These are phyloP conservation scores for Hylaeus volcanicus DNA, from an alignment of 1,140 invertebrate genomes.

Conservation along the genomic window DNA sequence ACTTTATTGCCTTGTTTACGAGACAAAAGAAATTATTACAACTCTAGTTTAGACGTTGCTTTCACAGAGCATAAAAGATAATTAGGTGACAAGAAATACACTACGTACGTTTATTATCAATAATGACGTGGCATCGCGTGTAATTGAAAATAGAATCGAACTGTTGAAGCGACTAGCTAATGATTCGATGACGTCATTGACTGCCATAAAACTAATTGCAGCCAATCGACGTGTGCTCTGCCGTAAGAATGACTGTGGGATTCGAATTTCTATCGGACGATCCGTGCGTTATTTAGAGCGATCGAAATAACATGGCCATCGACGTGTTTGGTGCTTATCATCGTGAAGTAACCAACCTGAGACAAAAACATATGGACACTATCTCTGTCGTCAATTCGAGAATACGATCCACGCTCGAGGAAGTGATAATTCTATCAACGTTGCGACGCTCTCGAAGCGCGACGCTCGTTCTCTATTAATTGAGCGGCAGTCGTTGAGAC, in stretches of 20 bases:
- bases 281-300: not conserved
- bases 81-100: not conserved
- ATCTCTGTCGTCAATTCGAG: not conserved
- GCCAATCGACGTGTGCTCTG: not conserved
- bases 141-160: not conserved
- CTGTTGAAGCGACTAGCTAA: not conserved
- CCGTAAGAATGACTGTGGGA: not conserved
- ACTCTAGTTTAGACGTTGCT: not conserved
- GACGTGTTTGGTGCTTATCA: not conserved
- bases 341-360: not conserved
- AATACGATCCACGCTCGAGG: not conserved
- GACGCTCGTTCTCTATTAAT: constrained; percentile 44
- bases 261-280: not conserved
- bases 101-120: not conserved
- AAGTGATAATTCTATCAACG: constrained; percentile 12
- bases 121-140: not conserved
- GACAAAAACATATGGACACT: not conserved
- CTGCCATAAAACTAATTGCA: not conserved
- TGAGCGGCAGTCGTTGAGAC: constrained; percentile 16
- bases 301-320: not conserved
- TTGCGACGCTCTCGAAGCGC: not conserved
- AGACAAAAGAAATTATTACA: not conserved
- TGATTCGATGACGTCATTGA: constrained; percentile 6
- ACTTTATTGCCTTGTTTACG: not conserved
- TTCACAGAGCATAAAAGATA: not conserved